These are phyloP conservation scores for Macrotis lagotis DNA, from an alignment of 2,113 vertebrate species.

Conservation along the genomic window DNA sequence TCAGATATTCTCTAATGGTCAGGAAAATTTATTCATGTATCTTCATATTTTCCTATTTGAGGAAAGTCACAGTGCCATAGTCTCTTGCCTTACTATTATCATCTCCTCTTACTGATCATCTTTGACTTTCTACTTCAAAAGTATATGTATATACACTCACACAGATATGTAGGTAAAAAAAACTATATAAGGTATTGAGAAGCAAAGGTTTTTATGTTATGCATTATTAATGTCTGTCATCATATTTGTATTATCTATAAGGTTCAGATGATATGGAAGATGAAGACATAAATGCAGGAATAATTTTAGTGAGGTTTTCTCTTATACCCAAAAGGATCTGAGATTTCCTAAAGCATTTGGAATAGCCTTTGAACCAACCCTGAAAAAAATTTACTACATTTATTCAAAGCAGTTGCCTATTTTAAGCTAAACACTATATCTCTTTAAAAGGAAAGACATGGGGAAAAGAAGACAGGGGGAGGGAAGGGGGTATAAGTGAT, in stretches of 20 bases:
- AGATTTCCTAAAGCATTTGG: neutral
- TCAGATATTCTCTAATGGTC: neutral
- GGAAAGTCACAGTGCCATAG: too few species aligned
- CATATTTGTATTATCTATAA: neutral
- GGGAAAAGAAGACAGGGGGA: too few species aligned
- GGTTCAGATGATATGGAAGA: neutral
- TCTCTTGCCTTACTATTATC: neutral
- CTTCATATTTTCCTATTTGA: neutral
- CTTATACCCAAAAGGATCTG: neutral
- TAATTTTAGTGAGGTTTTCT: neutral
- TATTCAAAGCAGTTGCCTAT: neutral
- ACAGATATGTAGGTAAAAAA: too few species aligned
- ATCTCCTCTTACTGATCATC: neutral
- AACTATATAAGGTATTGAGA: neutral
- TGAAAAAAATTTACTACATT: neutral
- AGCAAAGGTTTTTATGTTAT: neutral
- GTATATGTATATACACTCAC: too few species aligned
- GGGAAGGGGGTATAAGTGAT: too few species aligned
- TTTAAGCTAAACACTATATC: neutral
- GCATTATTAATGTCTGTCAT: neutral
- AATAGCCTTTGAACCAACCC: neutral
- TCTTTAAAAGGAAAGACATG: too few species aligned
- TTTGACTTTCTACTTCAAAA: neutral
- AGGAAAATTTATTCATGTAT: neutral
- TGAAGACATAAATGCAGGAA: neutral